These are phyloP conservation scores for Andricus quercusramuli DNA, from an alignment of 2,888 invertebrate species.

Conservation along the genomic window DNA sequence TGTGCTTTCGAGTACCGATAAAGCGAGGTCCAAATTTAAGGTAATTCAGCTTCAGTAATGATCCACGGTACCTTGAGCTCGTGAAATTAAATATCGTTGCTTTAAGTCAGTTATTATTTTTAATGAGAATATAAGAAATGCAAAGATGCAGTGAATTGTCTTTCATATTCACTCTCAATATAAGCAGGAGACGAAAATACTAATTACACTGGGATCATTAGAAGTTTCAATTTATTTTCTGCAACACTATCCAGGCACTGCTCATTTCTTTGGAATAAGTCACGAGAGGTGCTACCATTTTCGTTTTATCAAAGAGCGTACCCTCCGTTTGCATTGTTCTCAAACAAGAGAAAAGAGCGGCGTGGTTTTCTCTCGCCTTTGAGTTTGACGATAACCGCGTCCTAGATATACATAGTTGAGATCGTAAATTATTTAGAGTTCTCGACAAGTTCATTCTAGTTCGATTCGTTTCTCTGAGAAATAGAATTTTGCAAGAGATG, in stretches of 20 bases:
- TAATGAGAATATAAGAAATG: too few relatives aligned
- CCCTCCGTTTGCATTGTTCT: conserved; percentile 16
- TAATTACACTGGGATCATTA: neutral
- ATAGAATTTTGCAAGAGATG: neutral
- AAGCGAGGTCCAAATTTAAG: too few relatives aligned
- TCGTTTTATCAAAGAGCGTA: conserved; percentile 25
- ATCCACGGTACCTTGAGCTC: too few relatives aligned
- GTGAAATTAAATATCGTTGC: neutral
- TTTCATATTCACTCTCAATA: conserved; percentile 1
- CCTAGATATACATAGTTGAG: neutral
- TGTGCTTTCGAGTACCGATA: neutral
- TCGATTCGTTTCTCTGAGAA: neutral
- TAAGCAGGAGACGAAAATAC: neutral
- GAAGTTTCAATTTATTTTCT: conserved; percentile 20
- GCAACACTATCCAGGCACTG: conserved; percentile 9
- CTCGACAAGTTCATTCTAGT: neutral
- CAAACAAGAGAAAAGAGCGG: conserved; percentile 21
- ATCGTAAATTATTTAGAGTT: neutral
- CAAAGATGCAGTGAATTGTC: conserved; percentile 14
- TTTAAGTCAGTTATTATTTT: too few relatives aligned
- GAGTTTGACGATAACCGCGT: conserved; percentile 19
- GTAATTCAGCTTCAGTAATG: too few relatives aligned
- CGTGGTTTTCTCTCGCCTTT: neutral
- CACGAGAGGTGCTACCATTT: neutral
- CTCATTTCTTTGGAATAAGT: conserved; percentile 26